Base-by-base conservation (phyloP, 1,140 invertebrate species). In the Drosophila trapezifrons region DNA sequence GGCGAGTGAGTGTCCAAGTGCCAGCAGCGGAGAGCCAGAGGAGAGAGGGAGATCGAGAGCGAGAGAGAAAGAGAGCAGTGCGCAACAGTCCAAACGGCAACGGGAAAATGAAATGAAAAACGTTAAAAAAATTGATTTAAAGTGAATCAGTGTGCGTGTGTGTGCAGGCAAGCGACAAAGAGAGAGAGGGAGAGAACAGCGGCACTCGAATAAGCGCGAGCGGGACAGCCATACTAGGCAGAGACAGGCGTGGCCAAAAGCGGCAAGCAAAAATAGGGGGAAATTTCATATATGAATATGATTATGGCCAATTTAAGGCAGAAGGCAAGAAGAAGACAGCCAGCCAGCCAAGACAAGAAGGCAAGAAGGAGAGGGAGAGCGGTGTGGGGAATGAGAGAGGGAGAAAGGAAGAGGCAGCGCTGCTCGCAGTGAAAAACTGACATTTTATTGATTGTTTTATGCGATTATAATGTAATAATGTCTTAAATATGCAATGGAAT, bases 401-500 rank as follows among this genome's bases (percentile, higher is more conserved):
- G 52, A 38, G 37, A 25, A 37, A 40, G 27, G 38, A 25, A 32
- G 18, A 10, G 22, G 71, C 67, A 63, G 71, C 71, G 73, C 74
- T 69, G 73, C 32, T 38, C 25, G 52, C 78, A 49, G 52, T 57
- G 83, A 52, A 82, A 38, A 76, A 75, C 77, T 76, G 84, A 89
- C 80, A 84, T 89, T 89, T 89, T 89, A 90, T 91, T 90, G 89
- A 90, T 90, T 90, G 89, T 91, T 90, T 90, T 90, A 90, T 90
- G 87, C 80, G 89, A 87, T 90, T 84, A 87, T 90, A 91, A 90
- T 91, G 83, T 90, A 90, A 87, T 90, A 90, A 90, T 90, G 83
- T 84, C 80, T 90, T 90, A 80, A 89, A 89, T 89, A 90, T 86
- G 83, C 70, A 69, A 57, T 45, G 62, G 55, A 35, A 42, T 60